Conservation (phyloP, 1,140 invertebrate genomes). For the Drosophila ogumai region DNA sequence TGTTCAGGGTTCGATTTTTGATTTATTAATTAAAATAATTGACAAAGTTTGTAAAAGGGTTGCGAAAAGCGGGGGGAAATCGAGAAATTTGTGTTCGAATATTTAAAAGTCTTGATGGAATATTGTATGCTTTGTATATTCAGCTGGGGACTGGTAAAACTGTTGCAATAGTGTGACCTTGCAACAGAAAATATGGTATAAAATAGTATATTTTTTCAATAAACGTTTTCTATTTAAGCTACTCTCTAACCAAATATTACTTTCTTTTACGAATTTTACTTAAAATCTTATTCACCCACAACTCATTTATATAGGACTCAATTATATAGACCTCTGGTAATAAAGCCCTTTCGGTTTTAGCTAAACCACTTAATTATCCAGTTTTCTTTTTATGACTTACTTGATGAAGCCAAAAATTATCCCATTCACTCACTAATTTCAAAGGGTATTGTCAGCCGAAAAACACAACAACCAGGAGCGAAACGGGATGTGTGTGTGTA, state of each 20-base stretch:
- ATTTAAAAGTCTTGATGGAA: neutral
- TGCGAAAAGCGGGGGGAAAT: conserved; percentile 4
- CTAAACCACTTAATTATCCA: conserved; percentile 15
- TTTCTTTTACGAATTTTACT: neutral
- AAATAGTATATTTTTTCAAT: neutral
- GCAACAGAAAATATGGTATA: neutral
- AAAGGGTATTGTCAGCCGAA: conserved; percentile 22
- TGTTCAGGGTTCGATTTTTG: conserved; percentile 37
- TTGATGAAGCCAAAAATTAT: conserved; percentile 16
- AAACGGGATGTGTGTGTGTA: conserved; percentile 16
- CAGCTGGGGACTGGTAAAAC: neutral
- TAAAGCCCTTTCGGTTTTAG: neutral
- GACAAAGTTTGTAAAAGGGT: neutral
- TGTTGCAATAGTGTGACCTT: neutral
- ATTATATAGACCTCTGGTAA: no score
- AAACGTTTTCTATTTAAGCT: neutral
- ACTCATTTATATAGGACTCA: neutral
- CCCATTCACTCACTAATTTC: conserved; percentile 17
- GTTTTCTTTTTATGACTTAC: conserved; percentile 14
- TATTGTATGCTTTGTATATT: neutral
- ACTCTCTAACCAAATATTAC: neutral
- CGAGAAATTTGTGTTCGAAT: neutral
- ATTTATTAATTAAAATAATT: conserved; percentile 61
- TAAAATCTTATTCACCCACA: neutral
- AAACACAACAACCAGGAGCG: conserved; percentile 5